Evolutionary conservation across 2,888 invertebrate species (phyloP).

Genomic region (Phaonia tiefii): DNA sequence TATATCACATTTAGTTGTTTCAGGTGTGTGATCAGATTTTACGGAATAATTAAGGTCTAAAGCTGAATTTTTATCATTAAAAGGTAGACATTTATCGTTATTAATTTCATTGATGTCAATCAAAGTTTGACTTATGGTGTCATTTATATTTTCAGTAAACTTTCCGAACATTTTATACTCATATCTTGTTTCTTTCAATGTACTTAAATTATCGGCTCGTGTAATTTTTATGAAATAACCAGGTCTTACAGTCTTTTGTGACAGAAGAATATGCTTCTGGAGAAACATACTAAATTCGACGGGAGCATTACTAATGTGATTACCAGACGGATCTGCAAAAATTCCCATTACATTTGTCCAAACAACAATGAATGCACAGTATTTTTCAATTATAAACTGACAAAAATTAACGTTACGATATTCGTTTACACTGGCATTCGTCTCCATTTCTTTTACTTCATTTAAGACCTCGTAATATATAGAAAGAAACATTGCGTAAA

Average conservation of each 20-base stretch:
- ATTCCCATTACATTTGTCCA: slow-evolving; percentile 36
- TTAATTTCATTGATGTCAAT: no score
- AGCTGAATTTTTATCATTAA: no score
- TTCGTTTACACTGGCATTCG: neutral
- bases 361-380: slow-evolving; percentile 1
- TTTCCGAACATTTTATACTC: no score
- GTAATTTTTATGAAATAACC: slow-evolving; percentile 12
- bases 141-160: no score
- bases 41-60: no score
- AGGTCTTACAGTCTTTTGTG: slow-evolving; percentile 26
- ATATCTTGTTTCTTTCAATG: slow-evolving; percentile 10
- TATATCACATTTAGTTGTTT: neutral
- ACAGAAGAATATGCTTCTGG: slow-evolving; percentile 6
- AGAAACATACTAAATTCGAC: slow-evolving; percentile 6
- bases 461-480: no score
- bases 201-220: slow-evolving; percentile 13
- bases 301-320: slow-evolving; percentile 29
- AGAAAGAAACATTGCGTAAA: no score
- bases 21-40: no score
- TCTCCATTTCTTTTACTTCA: no score
- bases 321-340: slow-evolving; percentile 25
- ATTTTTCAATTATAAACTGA: slow-evolving; percentile 9
- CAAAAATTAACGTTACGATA: neutral
- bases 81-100: no score
- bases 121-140: no score